Percentiles rank a stretch among this genome's conserved stretches.
phyloP scores from a whole-genome alignment of 2,888 invertebrate species.

The Tenthredo scrophulariae region DNA sequence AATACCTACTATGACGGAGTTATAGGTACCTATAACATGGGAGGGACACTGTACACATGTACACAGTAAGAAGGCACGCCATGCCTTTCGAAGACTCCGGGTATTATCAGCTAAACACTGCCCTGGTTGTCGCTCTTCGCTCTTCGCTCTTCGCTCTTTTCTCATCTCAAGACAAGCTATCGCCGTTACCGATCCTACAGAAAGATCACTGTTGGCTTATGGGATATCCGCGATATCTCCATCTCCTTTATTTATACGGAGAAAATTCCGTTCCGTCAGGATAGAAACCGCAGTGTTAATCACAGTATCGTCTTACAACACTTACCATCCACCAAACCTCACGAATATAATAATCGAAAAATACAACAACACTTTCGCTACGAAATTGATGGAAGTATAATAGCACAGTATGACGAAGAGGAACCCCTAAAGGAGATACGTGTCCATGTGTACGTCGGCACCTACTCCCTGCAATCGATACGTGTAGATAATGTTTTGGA shows the following conservation, averaged over 20 bases:
- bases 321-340: too few relatives aligned
- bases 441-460: not conserved
- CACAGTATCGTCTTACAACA: not conserved
- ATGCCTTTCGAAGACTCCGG: not conserved
- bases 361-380: not conserved
- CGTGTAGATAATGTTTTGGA: slow-evolving; percentile 6
- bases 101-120: slow-evolving; percentile 65
- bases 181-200: slow-evolving; percentile 1
- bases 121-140: slow-evolving; percentile 58
- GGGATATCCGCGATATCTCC: not conserved
- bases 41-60: not conserved
- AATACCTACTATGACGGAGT: slow-evolving; percentile 49
- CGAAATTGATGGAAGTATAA: not conserved
- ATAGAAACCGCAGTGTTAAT: not conserved
- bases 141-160: not conserved
- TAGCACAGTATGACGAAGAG: not conserved
- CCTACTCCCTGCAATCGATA: not conserved
- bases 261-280: not conserved
- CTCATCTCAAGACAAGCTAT: not conserved
- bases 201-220: not conserved
- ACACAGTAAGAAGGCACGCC: not conserved
- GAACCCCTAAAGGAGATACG: not conserved
- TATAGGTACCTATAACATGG: slow-evolving; percentile 2
- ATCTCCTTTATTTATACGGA: not conserved
- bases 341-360: not conserved